These are phyloP conservation scores for Oligia strigilis DNA, from an alignment of 2,888 invertebrate genomes.

Conservation along the genomic window DNA sequence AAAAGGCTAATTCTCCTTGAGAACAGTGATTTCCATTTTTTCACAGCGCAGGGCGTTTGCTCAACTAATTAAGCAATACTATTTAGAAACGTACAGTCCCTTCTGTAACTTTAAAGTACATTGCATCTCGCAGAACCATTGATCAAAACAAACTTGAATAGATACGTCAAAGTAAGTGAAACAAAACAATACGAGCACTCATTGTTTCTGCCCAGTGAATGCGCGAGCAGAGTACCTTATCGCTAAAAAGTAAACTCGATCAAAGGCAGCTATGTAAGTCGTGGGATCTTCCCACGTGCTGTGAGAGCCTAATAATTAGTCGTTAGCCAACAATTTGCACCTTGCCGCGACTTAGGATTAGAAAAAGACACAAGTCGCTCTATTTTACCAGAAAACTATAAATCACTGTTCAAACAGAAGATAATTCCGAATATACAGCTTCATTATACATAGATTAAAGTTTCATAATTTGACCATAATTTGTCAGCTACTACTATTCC, in stretches of 20 bases:
- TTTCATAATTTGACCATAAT: slow-evolving; percentile 63
- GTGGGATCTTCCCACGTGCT: slow-evolving; percentile 87
- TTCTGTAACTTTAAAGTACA: slow-evolving; percentile 72
- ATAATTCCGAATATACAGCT: slow-evolving; percentile 21
- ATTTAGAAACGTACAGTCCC: slow-evolving; percentile 67
- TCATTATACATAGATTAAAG: slow-evolving; percentile 34
- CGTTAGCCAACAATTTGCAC: slow-evolving; percentile 82
- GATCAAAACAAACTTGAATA: slow-evolving; percentile 71
- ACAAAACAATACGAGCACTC: slow-evolving; percentile 77
- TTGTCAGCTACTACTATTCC: slow-evolving; percentile 59
- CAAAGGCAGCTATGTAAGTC: slow-evolving; percentile 74
- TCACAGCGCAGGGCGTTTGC: slow-evolving; percentile 80
- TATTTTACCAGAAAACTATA: slow-evolving; percentile 27
- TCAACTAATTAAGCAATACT: slow-evolving; percentile 76
- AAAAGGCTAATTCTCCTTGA: slow-evolving; percentile 83
- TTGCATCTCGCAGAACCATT: slow-evolving; percentile 71
- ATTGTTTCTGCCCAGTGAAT: slow-evolving; percentile 74
- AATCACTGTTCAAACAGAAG: slow-evolving; percentile 19
- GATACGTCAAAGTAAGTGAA: slow-evolving; percentile 71
- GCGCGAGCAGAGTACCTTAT: slow-evolving; percentile 76
- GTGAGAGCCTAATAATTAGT: slow-evolving; percentile 77
- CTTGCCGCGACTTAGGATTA: slow-evolving; percentile 66
- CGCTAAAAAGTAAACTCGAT: slow-evolving; percentile 82
- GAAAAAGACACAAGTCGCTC: slow-evolving; percentile 31
- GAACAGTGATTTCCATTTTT: slow-evolving; percentile 83